Evolutionary conservation across 2,797 vertebrate genomes (phyloP).

Genomic region (Argentina silus): DNA sequence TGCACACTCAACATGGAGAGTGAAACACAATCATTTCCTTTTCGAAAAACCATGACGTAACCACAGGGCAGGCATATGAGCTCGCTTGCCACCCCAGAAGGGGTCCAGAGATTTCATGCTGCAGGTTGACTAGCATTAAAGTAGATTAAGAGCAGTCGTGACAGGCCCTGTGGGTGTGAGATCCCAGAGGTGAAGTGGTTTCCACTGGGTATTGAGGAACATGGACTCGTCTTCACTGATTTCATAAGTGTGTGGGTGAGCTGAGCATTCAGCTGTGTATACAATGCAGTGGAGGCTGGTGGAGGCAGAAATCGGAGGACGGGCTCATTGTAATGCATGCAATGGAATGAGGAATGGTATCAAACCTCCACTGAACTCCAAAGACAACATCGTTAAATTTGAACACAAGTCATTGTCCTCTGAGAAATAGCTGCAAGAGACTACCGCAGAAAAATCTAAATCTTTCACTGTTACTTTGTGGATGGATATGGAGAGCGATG

Average conservation of each 20-base stretch:
- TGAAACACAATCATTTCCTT: slow-evolving; percentile 60
- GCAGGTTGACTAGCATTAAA: slow-evolving; percentile 23
- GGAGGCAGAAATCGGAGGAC: too few species aligned
- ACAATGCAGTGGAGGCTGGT: too few species aligned
- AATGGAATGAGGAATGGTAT: slow-evolving; percentile 25
- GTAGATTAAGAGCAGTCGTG: slow-evolving; percentile 34
- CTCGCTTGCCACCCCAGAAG: slow-evolving; percentile 38
- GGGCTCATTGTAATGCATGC: too few species aligned
- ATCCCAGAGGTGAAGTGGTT: neutral
- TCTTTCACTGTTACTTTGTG: slow-evolving; percentile 20
- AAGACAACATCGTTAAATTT: slow-evolving; percentile 9
- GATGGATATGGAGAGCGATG: neutral
- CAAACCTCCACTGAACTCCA: slow-evolving; percentile 25
- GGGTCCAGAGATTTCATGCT: slow-evolving; percentile 37
- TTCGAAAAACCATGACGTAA: slow-evolving; percentile 68
- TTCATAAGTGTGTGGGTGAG: slow-evolving; percentile 13
- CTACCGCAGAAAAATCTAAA: neutral
- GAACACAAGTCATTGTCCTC: neutral
- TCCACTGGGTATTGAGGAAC: slow-evolving; percentile 25
- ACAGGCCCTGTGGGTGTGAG: slow-evolving; percentile 40
- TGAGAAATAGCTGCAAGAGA: neutral
- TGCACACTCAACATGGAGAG: slow-evolving; percentile 37
- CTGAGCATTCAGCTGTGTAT: neutral
- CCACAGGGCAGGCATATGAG: slow-evolving; percentile 43
- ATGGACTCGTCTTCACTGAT: slow-evolving; percentile 11